Base-by-base conservation (phyloP, 1,140 invertebrate species). In the Conus ventricosus region DNA sequence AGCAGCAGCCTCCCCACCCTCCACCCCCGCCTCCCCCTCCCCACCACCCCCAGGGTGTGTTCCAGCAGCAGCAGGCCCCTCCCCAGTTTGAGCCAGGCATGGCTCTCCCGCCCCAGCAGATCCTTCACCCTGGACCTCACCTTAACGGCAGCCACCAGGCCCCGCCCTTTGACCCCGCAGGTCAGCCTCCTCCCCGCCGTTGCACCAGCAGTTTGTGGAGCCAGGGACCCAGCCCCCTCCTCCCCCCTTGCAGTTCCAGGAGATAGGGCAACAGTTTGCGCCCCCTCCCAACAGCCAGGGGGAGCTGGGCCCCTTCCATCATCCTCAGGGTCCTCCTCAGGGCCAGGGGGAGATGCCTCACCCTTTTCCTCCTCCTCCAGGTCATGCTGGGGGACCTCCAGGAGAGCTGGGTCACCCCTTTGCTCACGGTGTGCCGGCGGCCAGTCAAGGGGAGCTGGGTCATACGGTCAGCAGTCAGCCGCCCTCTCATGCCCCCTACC, bases 131-230 rank as follows among this genome's bases (percentile, higher is more conserved):
- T 54, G 84, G 82, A 15, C 87, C 57, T 82, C 87, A 63, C 53
- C 60, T 54, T 55, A 89, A n/a, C 13, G 60, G n/a, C 57, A 53
- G 20, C 57, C 54, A 54, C 84, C 78, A 71, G 87, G 85, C 82
- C 85, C 75, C 82, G 78, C 39, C 88, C 84, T 57, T 76, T 75
- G 57, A 87, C 89, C 57, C 88, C 0, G 53, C 63, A 23, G 88
- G 80, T 39, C 89, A 91, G n/a, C 88, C 90, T 11, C 83, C 80
- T 39, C 86, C 88, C 88, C 90, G 8, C 91, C 91, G 20, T 87
- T 89, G 5, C 88, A 81, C 71, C 88, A 88, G 78, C 85, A 88
- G 55, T 87, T 86, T 23, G 53, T 85, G 54, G 87, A 90, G 75
- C 85, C 76, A 5, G 81, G 53, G 60, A 27, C 63, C 17, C 89